These are phyloP conservation scores for Acanthopagrus latus DNA, from an alignment of 2,797 vertebrate genomes.

Conservation along the genomic window DNA sequence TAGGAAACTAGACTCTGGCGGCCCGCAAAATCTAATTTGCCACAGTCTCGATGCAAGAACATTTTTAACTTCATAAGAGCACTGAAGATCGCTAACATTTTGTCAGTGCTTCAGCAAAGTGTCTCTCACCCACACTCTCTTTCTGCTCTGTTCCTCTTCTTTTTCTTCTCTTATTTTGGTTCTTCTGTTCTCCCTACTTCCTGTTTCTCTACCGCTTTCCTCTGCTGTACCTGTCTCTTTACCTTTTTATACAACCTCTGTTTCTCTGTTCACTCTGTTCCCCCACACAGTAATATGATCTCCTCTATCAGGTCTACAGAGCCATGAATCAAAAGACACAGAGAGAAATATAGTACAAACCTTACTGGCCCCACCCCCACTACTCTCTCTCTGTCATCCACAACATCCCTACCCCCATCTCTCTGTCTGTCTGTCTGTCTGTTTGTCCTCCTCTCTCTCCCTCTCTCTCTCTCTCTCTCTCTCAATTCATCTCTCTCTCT, in stretches of 20 bases:
- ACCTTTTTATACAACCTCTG: slow-evolving; percentile 26
- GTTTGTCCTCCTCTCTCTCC: no score
- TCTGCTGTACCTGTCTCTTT: slow-evolving; percentile 17
- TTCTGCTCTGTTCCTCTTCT: slow-evolving; percentile 18
- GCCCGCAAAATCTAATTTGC: no score
- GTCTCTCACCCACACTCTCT: neutral
- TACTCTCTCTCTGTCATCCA: slow-evolving; percentile 44
- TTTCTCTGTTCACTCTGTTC: slow-evolving; percentile 36
- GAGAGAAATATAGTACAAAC: slow-evolving; percentile 84
- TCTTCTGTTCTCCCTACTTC: slow-evolving; percentile 44
- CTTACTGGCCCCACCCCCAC: slow-evolving; percentile 79
- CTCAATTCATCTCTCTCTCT: slow-evolving; percentile 43
- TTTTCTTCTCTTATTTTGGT: slow-evolving; percentile 39
- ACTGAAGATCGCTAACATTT: no score
- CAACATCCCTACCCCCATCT: slow-evolving; percentile 70
- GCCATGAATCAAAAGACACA: slow-evolving; percentile 83
- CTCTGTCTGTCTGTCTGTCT: slow-evolving; percentile 47
- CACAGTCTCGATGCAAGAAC: no score
- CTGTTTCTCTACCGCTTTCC: slow-evolving; percentile 41
- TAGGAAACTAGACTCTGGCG: no score
- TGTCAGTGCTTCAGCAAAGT: no score
- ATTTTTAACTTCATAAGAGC: no score
- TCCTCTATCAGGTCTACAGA: slow-evolving; percentile 76
- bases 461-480: slow-evolving; percentile 15
- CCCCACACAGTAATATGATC: slow-evolving; percentile 75